Evolutionary conservation across 1,140 invertebrate genomes (phyloP), one percentile per base, ranked within the genome.

Genomic region (Rhopalosiphum padi): DNA sequence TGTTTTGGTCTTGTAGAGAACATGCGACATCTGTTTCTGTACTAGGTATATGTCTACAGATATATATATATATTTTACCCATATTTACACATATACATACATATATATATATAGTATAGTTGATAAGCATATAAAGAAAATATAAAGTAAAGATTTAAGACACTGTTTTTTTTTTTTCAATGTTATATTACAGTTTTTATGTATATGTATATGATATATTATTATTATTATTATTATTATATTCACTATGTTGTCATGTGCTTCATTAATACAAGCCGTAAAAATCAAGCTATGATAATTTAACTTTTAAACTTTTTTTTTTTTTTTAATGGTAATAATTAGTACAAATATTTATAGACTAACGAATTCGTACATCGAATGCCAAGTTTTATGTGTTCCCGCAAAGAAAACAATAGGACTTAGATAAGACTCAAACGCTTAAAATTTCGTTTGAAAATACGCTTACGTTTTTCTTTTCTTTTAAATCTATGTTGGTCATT

Each of bases 271-370:
- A 90, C 35, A 53, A 51, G 86, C 86, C 86, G 30, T 90, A 55
- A 37, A n/a, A 51, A 88, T 87, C 83, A 25, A 85, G 35, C 30
- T 53, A 89, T 89, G 35, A 60, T 90, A 60, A 55, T 55, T 41
- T 55, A 11, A 51, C 25, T 41, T 41, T 90, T 90, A 43, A 60
- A 15, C 5, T 41, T 90, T 55, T 90, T 90, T 60, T 90, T 90
- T 60, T 22, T 41, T 60, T 90, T 60, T 60, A 41, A 90, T 60
- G 88, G 51, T 90, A 60, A 60, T 90, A 60, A 60, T 90, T 90
- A 90, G 88, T 90, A 90, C 88, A 90, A 90, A 90, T 90, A 53
- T 89, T 89, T 89, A 90, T 90, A 90, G 88, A 90, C 88, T 90
- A 90, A 55, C 88, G 88, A 90, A 90, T 90, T 90, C 88, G 88